phyloP scores from a whole-genome alignment of 2,888 invertebrate genomes.

The Pseudeuparius sepicola region DNA sequence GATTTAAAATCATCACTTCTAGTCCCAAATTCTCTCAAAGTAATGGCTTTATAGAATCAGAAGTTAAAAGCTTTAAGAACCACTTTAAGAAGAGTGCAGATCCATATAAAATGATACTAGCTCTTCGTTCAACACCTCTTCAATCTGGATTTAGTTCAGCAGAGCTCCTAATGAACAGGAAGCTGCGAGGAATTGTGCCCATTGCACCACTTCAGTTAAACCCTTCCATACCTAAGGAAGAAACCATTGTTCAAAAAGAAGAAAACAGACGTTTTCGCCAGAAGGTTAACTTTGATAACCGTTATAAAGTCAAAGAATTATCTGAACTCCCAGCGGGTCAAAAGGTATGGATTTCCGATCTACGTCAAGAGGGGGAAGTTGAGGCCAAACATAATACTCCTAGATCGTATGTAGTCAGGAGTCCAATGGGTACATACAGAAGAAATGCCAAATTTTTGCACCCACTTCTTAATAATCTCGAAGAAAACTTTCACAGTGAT shows the following conservation, averaged over 20 bases:
- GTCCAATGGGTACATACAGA: slow-evolving; percentile 9
- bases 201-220: too few relatives aligned
- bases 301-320: slow-evolving; percentile 6
- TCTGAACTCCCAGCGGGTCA: slow-evolving; percentile 18
- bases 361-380: slow-evolving; percentile 18
- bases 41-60: slow-evolving; percentile 22
- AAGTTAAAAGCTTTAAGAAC: slow-evolving; percentile 23
- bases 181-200: too few relatives aligned
- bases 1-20: slow-evolving; percentile 19
- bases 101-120: slow-evolving; percentile 23
- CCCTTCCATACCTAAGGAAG: slow-evolving; percentile 3
- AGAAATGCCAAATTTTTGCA: slow-evolving; percentile 3
- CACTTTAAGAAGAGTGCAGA: slow-evolving; percentile 23
- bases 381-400: slow-evolving; percentile 8
- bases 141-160: slow-evolving; percentile 24
- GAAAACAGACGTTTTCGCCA: slow-evolving; percentile 4
- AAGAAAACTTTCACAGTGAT: background rate
- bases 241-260: slow-evolving; percentile 6
- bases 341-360: slow-evolving; percentile 25
- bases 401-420: slow-evolving; percentile 15
- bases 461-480: background rate
- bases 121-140: slow-evolving; percentile 22
- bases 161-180: slow-evolving; percentile 26
- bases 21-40: slow-evolving; percentile 23
- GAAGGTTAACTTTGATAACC: slow-evolving; percentile 10